These are phyloP conservation scores for Drosophila limbata DNA, from an alignment of 2,888 invertebrate genomes.

Conservation along the genomic window DNA sequence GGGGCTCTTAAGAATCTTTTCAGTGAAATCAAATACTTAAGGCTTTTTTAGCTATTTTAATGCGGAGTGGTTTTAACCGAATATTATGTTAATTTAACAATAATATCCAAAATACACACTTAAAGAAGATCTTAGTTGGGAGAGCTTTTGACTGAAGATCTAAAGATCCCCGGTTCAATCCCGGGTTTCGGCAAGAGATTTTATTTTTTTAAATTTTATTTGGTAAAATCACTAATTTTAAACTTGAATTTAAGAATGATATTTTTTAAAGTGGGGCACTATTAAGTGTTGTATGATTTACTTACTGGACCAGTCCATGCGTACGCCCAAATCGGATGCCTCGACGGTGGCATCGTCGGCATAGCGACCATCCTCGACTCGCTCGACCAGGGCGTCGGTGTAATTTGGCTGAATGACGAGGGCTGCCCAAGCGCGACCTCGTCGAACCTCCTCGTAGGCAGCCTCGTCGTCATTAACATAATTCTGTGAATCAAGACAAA, in stretches of 20 bases:
- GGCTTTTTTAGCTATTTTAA: no score
- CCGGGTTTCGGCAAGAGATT: constrained; percentile 82
- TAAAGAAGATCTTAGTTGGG: constrained; percentile 86
- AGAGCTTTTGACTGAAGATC: constrained; percentile 93
- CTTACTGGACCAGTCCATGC: constrained; percentile 94
- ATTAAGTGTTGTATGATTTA: constrained; percentile 20
- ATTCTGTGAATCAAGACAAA: constrained; percentile 83
- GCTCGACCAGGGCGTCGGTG: constrained; percentile 88
- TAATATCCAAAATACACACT: no score
- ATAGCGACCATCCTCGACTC: constrained; percentile 88
- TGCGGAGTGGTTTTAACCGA: no score
- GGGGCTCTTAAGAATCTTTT: no score
- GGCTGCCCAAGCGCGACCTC: constrained; percentile 91
- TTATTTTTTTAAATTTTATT: no score
- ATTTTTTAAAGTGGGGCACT: not conserved
- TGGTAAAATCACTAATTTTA: no score
- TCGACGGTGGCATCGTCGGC: constrained; percentile 87
- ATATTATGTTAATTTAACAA: no score
- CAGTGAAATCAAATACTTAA: no score
- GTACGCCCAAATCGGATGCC: constrained; percentile 89
- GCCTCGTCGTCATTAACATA: constrained; percentile 87
- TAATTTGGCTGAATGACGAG: constrained; percentile 92
- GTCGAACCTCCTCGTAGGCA: constrained; percentile 89
- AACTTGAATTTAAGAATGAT: no score
- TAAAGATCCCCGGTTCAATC: constrained; percentile 86